Evolutionary conservation across 2,888 invertebrate species (phyloP).

Genomic region (Blastobasis adustella): DNA sequence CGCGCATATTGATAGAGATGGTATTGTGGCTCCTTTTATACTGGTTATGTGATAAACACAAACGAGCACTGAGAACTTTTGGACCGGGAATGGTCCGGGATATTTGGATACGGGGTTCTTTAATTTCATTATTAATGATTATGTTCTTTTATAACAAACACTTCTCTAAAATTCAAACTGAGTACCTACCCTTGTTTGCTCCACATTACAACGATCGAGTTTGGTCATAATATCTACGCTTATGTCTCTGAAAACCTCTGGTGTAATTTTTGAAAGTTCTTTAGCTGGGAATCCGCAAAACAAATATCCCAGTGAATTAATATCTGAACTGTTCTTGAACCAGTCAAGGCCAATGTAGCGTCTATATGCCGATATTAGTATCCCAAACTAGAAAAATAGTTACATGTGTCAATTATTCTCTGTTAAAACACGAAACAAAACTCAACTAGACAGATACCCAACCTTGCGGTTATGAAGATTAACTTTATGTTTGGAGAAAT

Average conservation of each 20-base stretch:
- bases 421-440: neutral
- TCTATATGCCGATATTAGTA: conserved; percentile 52
- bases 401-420: neutral
- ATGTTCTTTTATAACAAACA: too few species aligned
- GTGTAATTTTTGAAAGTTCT: conserved; percentile 45
- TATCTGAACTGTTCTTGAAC: conserved; percentile 41
- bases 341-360: conserved; percentile 52
- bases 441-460: neutral
- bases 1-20: too few species aligned
- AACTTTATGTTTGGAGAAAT: conserved; percentile 39
- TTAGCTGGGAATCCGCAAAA: conserved; percentile 55
- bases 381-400: conserved; percentile 39
- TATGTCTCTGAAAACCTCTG: conserved; percentile 42
- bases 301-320: conserved; percentile 55
- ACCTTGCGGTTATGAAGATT: conserved; percentile 54
- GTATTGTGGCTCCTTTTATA: too few species aligned
- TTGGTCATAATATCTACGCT: conserved; percentile 41
- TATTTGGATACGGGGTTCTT: too few species aligned
- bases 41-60: too few species aligned
- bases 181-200: conserved; percentile 43
- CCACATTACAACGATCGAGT: conserved; percentile 36
- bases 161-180: neutral
- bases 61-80: too few species aligned
- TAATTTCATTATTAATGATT: too few species aligned
- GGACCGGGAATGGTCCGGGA: too few species aligned